Evolutionary conservation across 1,140 invertebrate species (phyloP).

Genomic region (Drosophila pallidifrons): DNA sequence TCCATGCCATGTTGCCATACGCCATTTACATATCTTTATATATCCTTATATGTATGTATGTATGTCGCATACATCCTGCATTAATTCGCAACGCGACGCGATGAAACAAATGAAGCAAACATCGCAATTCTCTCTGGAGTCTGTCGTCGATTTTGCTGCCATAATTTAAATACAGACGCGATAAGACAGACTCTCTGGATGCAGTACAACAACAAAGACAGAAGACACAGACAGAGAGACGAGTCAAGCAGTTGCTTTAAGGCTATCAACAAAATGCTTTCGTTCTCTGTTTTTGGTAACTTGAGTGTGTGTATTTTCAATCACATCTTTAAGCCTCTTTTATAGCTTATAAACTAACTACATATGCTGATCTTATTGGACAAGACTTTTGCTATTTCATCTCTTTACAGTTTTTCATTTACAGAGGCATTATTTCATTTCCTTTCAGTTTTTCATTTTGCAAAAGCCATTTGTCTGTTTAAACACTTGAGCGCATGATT

Average conservation of each 20-base stretch:
- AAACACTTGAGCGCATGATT: too few species aligned
- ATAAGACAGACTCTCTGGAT: conserved; percentile 41
- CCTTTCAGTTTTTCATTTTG: too few species aligned
- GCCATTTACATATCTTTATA: conserved; percentile 12
- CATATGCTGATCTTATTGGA: too few species aligned
- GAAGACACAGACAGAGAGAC: background rate
- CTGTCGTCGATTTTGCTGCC: conserved; percentile 57
- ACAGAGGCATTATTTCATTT: too few species aligned
- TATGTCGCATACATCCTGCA: conserved; percentile 31
- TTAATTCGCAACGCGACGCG: conserved; percentile 27
- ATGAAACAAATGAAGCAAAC: conserved; percentile 28
- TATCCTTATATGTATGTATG: background rate
- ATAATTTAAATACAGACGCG: conserved; percentile 71
- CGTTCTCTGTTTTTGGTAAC: background rate
- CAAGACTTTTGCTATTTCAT: too few species aligned
- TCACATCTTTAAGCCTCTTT: too few species aligned
- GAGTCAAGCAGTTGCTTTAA: conserved; percentile 6
- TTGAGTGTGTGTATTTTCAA: too few species aligned
- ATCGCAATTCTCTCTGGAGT: conserved; percentile 18
- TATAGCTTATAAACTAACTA: too few species aligned
- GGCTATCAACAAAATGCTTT: background rate
- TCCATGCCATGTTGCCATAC: conserved; percentile 57
- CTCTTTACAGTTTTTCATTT: too few species aligned
- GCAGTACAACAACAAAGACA: background rate
- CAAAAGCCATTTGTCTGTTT: too few species aligned